Base-by-base conservation (phyloP, 2,888 invertebrate genomes). In the Microctonus aethiopoides region DNA sequence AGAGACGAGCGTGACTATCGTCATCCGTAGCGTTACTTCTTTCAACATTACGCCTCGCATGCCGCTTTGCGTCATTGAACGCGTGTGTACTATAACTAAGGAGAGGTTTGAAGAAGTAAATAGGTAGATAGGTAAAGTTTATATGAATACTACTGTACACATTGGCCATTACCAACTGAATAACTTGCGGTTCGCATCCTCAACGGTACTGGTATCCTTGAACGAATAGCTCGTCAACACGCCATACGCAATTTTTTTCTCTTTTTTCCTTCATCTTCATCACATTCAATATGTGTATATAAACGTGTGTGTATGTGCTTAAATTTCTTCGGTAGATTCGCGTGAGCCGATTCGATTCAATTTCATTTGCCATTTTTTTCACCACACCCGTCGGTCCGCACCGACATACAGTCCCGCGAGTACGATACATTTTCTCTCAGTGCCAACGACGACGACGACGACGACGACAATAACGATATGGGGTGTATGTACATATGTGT, bases 401-500 rank as follows among this genome's bases (percentile, higher is more conserved):
- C 57, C 72, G 63, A 26, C 72, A 68, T 16, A 46, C 16, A 54
- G 64, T 83, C 85, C 85, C 85, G 67, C 77, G 85, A 81, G 85
- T 74, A 79, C 84, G 79, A 86, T 86, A 83, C 80, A 78, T 85
- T 70, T 66, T 83, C 81, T 76, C 80, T 75, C 76, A 75, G 39
- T 22, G 80, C 80, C 79, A 80, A 82, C 80, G 79, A 75, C 78
- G 61, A 59, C 59, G 61, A 32, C 32, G 56, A n/a, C n/a, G n/a
- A n/a, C n/a, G n/a, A n/a, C n/a, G n/a, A n/a, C n/a, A n/a, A n/a
- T n/a, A n/a, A n/a, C n/a, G n/a, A n/a, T n/a, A n/a, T n/a, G n/a
- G n/a, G n/a, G n/a, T 57, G 51, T 52, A 62, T 66, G 24, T 62
- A 36, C 13, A 10, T 61, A 13, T 36, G 13, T 36, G 29, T 59